A percentile compares a stretch with the other conserved stretches of the same genome.
Evolutionary conservation across 1,140 invertebrate species (phyloP).

Genomic region (Bombus waltoni): DNA sequence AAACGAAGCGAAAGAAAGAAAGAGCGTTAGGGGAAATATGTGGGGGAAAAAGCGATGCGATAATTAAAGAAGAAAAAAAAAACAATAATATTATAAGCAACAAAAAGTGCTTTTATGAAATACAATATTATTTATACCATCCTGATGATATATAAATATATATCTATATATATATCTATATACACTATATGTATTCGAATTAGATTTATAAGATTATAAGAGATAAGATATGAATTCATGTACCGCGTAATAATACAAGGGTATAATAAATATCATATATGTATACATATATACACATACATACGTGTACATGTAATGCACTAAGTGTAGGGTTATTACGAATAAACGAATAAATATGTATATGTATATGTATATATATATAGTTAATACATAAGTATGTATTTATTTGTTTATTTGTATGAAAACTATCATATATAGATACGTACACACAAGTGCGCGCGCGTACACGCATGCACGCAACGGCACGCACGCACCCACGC

Average conservation of each 20-base stretch:
- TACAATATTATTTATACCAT: slow-evolving; percentile 82
- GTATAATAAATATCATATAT: slow-evolving; percentile 74
- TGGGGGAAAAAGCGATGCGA: slow-evolving; percentile 12
- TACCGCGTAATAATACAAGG: slow-evolving; percentile 73
- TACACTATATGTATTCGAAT: slow-evolving; percentile 65
- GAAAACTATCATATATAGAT: slow-evolving; percentile 47
- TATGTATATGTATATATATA: slow-evolving; percentile 64
- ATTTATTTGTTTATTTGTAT: slow-evolving; percentile 28
- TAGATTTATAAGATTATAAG: slow-evolving; percentile 70
- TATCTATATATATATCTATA: slow-evolving; percentile 65
- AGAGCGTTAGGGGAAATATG: slow-evolving; percentile 58
- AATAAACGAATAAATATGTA: slow-evolving; percentile 73
- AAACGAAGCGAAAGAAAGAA: background rate
- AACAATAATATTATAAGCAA: slow-evolving; percentile 81
- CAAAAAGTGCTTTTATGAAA: slow-evolving; percentile 82
- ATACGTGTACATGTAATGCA: slow-evolving; percentile 66
- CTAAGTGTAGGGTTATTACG: slow-evolving; percentile 57
- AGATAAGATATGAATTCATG: slow-evolving; percentile 70
- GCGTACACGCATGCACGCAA: slow-evolving; percentile 20
- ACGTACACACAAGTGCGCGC: slow-evolving; percentile 53
- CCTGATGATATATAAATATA: slow-evolving; percentile 71
- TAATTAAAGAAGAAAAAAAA: slow-evolving; percentile 58
- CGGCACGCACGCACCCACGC: background rate
- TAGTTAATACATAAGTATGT: slow-evolving; percentile 68
- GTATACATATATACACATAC: slow-evolving; percentile 68